These are phyloP conservation scores for Pollenia amentaria DNA, from an alignment of 2,888 invertebrate genomes.

Conservation along the genomic window DNA sequence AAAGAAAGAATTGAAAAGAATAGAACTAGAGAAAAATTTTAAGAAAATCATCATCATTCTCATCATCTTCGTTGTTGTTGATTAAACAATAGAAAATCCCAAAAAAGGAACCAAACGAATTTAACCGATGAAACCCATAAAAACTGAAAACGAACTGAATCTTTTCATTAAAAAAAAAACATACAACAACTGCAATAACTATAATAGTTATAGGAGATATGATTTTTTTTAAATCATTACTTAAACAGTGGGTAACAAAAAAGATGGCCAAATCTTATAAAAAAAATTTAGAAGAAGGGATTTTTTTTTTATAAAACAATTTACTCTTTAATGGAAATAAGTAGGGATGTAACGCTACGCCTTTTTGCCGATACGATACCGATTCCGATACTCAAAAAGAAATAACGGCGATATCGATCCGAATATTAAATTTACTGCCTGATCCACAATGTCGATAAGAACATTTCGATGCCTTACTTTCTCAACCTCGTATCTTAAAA, in stretches of 20 bases:
- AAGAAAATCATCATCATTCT: constrained; percentile 64
- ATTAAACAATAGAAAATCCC: constrained; percentile 63
- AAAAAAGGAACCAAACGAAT: constrained; percentile 39
- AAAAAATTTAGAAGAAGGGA: no score
- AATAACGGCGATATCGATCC: no score
- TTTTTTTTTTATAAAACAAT: no score
- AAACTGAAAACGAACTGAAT: constrained; percentile 1
- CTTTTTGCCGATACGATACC: no score
- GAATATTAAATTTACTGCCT: no score
- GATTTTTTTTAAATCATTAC: constrained; percentile 39
- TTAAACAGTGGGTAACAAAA: constrained; percentile 39
- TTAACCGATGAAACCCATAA: constrained; percentile 1
- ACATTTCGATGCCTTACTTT: no score
- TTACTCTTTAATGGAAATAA: no score
- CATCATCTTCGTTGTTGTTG: constrained; percentile 24
- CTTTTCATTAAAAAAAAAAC: constrained; percentile 25
- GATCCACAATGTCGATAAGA: no score
- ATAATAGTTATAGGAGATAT: constrained; percentile 25
- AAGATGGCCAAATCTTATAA: no score
- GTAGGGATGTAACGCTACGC: no score
- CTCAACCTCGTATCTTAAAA: no score
- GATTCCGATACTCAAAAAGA: no score
- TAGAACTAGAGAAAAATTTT: constrained; percentile 46
- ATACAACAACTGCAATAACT: constrained; percentile 33
- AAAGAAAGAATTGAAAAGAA: constrained; percentile 68